Evolutionary conservation across 2,113 vertebrate genomes (phyloP), one percentile per base, ranked within the genome.

Genomic region (Peromyscus polionotus): DNA sequence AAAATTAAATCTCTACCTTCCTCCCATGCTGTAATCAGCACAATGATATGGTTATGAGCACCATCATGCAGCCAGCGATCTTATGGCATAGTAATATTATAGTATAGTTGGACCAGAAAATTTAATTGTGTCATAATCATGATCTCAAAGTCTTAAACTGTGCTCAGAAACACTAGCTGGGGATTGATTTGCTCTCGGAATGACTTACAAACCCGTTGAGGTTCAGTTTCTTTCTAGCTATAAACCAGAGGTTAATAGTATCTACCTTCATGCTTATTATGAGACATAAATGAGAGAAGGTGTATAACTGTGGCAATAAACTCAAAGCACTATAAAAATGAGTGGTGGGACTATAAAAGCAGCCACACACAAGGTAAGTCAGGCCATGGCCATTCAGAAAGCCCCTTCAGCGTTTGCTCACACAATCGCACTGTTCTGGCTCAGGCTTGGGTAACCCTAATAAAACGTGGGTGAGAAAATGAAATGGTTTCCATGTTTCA

Each of bases 291-390:
- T 59, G 39, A 96, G 96, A 83, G 92, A 96, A 94, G 90, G 67
- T 33, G 33, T 51, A 36, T 88, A 97, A 95, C 96, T 92, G 77
- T 65, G 54, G 39, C 77, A 70, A 84, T 90, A 95, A 96, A 96
- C 61, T 59, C 77, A 63, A 88, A 95, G 67, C 16, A 77, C 91
- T 85, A 67, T 96, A 89, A 96, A 95, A 95, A 70, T 75, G 67
- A 98, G n/a, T 75, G 81, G 81, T 96, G 67, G 61, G 51, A 73
- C 68, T 86, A 92, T 88, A 93, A 95, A 96, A 77, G 2, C 88
- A 63, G 12, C 85, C 59, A 22, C 24, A 63, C 54, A 65, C 57
- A 54, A 51, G 80, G 63, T 31, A 67, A 95, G 11, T 13, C 42
- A 61, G 85, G 39, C 67, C 28, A 73, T 0, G n/a, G 70, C 75